A percentile compares a stretch with the other conserved stretches of the same genome.
Conservation (phyloP, 2,888 invertebrate species). For the Sminthurides aquaticus region DNA sequence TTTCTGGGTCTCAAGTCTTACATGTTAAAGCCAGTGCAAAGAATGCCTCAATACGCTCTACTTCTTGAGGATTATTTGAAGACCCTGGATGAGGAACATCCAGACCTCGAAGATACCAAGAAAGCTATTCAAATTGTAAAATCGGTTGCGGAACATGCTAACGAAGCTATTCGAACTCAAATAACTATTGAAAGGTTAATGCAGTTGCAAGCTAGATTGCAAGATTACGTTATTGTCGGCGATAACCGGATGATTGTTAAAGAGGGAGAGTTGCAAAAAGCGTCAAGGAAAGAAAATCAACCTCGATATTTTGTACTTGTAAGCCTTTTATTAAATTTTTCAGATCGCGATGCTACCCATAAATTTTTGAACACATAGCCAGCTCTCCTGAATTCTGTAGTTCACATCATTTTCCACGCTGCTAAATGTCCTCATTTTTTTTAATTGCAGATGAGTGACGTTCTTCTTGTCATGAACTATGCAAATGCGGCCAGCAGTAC, state of each 20-base stretch:
- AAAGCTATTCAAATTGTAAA: constrained; percentile 53
- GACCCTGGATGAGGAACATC: constrained; percentile 49
- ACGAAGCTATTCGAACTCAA: constrained; percentile 52
- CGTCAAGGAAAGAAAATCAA: constrained; percentile 57
- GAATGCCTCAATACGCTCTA: constrained; percentile 57
- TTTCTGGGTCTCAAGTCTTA: constrained; percentile 56
- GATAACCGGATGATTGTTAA: constrained; percentile 56
- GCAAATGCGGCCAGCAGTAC: constrained; percentile 45
- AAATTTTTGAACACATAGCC: no score
- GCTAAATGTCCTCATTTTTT: background rate
- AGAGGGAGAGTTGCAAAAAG: constrained; percentile 56
- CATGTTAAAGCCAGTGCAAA: constrained; percentile 61
- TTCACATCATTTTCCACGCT: background rate
- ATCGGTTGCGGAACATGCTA: constrained; percentile 55
- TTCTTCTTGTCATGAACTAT: constrained; percentile 49
- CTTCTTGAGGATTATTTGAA: constrained; percentile 57
- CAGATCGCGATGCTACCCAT: no score
- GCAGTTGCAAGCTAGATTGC: constrained; percentile 50
- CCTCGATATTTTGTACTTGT: constrained; percentile 59
- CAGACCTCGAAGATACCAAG: constrained; percentile 56
- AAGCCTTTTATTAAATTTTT: no score
- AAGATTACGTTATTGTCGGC: constrained; percentile 47
- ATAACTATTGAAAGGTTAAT: constrained; percentile 52
- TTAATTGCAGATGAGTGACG: constrained; percentile 48
- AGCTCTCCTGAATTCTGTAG: background rate